Conservation (phyloP, 2,888 invertebrate species). For the Noctua fimbriata region DNA sequence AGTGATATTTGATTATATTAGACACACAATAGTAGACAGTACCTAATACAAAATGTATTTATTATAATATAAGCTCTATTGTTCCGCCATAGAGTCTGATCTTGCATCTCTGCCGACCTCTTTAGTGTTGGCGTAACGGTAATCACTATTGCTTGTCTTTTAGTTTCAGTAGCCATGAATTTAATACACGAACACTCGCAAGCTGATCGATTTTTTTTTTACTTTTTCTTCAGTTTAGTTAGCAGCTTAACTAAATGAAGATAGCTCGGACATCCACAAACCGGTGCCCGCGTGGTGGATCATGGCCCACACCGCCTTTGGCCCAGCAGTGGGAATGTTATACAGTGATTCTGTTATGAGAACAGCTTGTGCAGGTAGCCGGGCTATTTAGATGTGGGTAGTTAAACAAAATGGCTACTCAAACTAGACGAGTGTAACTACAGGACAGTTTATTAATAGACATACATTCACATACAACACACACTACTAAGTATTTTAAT, state of each 20-base stretch:
- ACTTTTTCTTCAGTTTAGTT: not conserved
- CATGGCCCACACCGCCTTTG: not conserved
- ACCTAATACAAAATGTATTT: not conserved
- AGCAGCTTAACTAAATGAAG: not conserved
- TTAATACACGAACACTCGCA: not conserved
- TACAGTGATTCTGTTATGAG: not conserved
- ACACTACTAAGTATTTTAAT: conserved; percentile 6
- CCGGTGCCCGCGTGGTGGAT: not conserved
- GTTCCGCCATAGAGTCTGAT: not conserved
- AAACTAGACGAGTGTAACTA: conserved; percentile 7
- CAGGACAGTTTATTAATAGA: not conserved
- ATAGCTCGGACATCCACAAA: not conserved
- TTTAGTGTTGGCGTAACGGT: not conserved
- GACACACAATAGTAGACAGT: conserved; percentile 21
- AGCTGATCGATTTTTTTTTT: not conserved
- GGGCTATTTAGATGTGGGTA: not conserved
- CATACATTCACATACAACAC: conserved; percentile 27
- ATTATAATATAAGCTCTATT: conserved; percentile 1
- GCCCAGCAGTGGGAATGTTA: not conserved
- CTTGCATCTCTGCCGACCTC: not conserved
- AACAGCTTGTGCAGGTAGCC: not conserved
- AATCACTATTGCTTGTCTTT: not conserved
- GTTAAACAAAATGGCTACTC: conserved; percentile 1
- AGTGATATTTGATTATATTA: not conserved
- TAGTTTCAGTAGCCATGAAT: conserved; percentile 15